These are phyloP conservation scores for Melozone crissalis DNA, from an alignment of 2,113 vertebrate genomes.

Conservation along the genomic window DNA sequence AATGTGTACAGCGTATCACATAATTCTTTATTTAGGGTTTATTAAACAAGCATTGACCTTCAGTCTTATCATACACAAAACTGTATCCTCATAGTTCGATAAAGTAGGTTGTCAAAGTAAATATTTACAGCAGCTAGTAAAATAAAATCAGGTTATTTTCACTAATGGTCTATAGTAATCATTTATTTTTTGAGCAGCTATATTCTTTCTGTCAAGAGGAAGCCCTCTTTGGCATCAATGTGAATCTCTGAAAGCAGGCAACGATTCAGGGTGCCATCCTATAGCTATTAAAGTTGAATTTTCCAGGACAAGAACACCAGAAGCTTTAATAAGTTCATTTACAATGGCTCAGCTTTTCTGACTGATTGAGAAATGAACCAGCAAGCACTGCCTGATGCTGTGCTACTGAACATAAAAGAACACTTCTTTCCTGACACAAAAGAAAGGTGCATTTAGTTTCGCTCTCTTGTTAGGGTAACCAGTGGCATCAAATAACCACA, in stretches of 20 bases:
- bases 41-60: conserved; percentile 57
- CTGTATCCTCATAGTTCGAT: conserved; percentile 16
- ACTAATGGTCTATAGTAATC: conserved; percentile 40
- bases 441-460: not conserved
- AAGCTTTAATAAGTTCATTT: not conserved
- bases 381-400: not conserved
- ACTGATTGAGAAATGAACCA: not conserved
- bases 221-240: not conserved
- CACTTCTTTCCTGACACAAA: not conserved
- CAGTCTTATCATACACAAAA: conserved; percentile 41
- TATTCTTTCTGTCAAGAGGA: not conserved
- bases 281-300: not conserved
- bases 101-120: conserved; percentile 52
- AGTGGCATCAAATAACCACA: not conserved
- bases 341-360: not conserved
- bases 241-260: not conserved
- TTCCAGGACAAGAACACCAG: not conserved
- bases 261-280: not conserved
- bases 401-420: not conserved
- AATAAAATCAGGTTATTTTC: conserved; percentile 54
- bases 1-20: conserved; percentile 40
- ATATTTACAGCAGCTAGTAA: conserved; percentile 51
- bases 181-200: conserved; percentile 26
- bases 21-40: conserved; percentile 64
- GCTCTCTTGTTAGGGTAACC: not conserved